Percentiles rank a stretch among this genome's conserved stretches.
Evolutionary conservation across 2,113 vertebrate species (phyloP).

Genomic region (Vireo altiloquus): DNA sequence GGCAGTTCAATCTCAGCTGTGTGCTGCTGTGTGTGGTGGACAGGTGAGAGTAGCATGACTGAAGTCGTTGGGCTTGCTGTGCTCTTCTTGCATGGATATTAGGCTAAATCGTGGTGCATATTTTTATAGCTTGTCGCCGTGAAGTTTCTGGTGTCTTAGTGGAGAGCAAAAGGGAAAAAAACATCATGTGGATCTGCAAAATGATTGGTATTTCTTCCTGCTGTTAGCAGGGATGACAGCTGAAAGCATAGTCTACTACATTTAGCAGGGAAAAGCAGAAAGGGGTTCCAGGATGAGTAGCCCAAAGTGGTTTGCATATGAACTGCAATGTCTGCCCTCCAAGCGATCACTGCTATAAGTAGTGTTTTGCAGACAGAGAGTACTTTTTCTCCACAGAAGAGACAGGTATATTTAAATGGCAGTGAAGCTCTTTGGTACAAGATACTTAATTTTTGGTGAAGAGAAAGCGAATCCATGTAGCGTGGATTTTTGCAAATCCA

Average conservation of each 20-base stretch:
- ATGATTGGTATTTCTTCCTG: constrained; percentile 14
- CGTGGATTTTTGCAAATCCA: not conserved
- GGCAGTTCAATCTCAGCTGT: not conserved
- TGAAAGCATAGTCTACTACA: not conserved
- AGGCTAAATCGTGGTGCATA: not conserved
- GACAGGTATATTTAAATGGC: not conserved
- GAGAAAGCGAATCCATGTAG: not conserved
- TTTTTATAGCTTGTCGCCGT: not conserved
- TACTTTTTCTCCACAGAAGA: not conserved
- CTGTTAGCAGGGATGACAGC: not conserved
- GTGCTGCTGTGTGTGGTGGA: not conserved
- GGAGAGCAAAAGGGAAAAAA: not conserved
- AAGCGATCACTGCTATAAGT: not conserved
- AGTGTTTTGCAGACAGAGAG: not conserved
- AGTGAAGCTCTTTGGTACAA: not conserved
- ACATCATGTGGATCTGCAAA: not conserved
- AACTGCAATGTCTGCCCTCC: not conserved
- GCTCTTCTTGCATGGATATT: not conserved
- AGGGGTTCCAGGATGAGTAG: not conserved
- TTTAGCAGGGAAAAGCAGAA: not conserved
- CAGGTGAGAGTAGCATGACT: not conserved
- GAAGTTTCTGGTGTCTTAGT: not conserved
- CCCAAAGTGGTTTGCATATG: not conserved
- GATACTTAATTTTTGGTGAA: not conserved
- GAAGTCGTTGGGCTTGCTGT: not conserved